Percentiles rank a stretch among this genome's conserved stretches.
These are phyloP conservation scores for Lophius americanus DNA, from an alignment of 2,797 vertebrate species.

Conservation along the genomic window DNA sequence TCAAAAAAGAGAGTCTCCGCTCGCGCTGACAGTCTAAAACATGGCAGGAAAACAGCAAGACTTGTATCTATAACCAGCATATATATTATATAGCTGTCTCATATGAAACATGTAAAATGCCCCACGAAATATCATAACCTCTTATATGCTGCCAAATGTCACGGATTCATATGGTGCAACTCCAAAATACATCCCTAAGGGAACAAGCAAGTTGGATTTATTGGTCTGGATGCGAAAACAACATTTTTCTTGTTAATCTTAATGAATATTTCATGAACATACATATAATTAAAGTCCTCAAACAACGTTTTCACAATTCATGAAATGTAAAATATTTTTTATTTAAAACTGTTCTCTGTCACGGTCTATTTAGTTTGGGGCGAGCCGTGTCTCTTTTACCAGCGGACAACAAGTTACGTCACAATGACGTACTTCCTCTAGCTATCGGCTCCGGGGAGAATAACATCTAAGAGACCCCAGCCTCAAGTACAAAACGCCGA, in stretches of 20 bases:
- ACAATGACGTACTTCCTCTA: slow-evolving; percentile 72
- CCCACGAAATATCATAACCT: not conserved
- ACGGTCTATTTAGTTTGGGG: not conserved
- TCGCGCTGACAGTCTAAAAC: not conserved
- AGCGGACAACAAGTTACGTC: slow-evolving; percentile 6
- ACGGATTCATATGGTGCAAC: slow-evolving; percentile 21
- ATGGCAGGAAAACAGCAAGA: not conserved
- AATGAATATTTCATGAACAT: no score
- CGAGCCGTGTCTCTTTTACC: slow-evolving; percentile 3
- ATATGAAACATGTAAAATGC: not conserved
- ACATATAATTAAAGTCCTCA: accelerated
- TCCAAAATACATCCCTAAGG: slow-evolving; percentile 49
- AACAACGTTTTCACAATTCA: not conserved
- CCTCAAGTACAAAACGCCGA: slow-evolving; percentile 37
- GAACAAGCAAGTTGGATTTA: not conserved
- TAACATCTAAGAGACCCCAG: slow-evolving; percentile 72
- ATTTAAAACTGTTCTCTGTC: not conserved
- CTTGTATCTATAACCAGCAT: accelerated
- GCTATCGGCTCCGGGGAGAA: slow-evolving; percentile 68
- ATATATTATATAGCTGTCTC: not conserved
- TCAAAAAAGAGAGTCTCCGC: not conserved
- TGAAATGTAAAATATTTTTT: not conserved
- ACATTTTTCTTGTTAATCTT: not conserved
- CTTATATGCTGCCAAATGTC: slow-evolving; percentile 22
- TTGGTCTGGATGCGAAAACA: slow-evolving; percentile 11